phyloP scores from a whole-genome alignment of 2,797 vertebrate genomes.

The Lepilemur septentrionalis region DNA sequence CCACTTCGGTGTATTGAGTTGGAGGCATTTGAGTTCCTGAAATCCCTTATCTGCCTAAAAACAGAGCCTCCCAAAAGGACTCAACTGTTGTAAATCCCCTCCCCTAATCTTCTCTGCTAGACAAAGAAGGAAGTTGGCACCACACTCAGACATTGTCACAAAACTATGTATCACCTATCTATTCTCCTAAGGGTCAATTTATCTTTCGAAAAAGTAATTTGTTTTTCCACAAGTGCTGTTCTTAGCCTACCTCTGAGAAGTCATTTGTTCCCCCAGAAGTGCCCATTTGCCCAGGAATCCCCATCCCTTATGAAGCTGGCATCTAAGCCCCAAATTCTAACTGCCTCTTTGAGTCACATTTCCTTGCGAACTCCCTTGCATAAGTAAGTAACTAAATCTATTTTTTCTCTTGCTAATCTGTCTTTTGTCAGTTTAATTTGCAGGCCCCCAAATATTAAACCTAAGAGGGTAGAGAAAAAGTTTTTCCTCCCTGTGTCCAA shows the following conservation, averaged over 20 bases:
- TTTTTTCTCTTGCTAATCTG: neutral
- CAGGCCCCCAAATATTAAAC: neutral
- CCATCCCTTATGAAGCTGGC: neutral
- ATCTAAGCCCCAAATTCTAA: neutral
- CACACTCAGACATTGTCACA: neutral
- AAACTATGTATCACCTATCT: neutral
- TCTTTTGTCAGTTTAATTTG: slow-evolving; percentile 20
- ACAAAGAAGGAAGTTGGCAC: neutral
- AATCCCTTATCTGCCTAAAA: neutral
- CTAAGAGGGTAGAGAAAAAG: neutral
- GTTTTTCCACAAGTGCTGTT: neutral
- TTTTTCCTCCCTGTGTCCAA: neutral
- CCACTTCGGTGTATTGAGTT: neutral
- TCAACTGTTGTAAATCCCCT: neutral
- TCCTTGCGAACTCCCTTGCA: neutral
- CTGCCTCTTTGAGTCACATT: neutral
- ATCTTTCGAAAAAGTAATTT: neutral
- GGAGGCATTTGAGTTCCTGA: neutral
- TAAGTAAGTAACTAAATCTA: neutral
- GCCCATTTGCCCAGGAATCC: neutral
- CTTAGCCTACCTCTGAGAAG: neutral
- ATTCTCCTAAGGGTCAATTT: neutral
- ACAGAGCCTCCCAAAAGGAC: neutral
- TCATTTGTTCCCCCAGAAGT: neutral
- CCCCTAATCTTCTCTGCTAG: neutral